Evolutionary conservation across 30 jellyfish, hydroid and myxozoan species (phyloP).

Genomic region (Phacellophora camtschatica): DNA sequence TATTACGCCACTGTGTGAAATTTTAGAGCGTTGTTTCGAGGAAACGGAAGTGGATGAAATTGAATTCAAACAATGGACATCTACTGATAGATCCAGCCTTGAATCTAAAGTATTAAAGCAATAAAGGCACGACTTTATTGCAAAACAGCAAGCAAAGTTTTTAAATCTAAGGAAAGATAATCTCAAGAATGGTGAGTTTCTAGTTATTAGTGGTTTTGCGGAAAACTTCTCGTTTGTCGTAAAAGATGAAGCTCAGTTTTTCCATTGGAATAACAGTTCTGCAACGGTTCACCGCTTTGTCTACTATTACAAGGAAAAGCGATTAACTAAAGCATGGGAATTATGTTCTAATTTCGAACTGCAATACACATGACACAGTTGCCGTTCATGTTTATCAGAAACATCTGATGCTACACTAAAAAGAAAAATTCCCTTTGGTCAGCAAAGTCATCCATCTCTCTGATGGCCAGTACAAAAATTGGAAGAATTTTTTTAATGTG

Average conservation of each 20-base stretch:
- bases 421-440: not conserved
- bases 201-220: slow-evolving; percentile 42
- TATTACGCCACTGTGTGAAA: not conserved
- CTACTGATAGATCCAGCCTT: slow-evolving; percentile 39
- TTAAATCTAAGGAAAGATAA: not conserved
- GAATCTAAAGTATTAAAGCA: not conserved
- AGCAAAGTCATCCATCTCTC: no score
- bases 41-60: slow-evolving; percentile 14
- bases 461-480: no score
- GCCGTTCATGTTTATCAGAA: slow-evolving; percentile 4
- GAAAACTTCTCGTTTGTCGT: slow-evolving; percentile 41
- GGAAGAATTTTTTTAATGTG: no score
- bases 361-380: slow-evolving; percentile 27
- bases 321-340: not conserved
- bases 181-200: not conserved
- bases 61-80: slow-evolving; percentile 34
- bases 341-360: slow-evolving; percentile 16
- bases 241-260: slow-evolving; percentile 39
- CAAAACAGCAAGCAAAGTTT: slow-evolving; percentile 29
- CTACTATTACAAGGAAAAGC: not conserved
- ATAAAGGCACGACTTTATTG: slow-evolving; percentile 31
- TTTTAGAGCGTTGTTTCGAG: not conserved
- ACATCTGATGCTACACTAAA: not conserved
- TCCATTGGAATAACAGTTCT: slow-evolving; percentile 17
- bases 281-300: slow-evolving; percentile 51